Base-by-base conservation (phyloP, 2,888 invertebrate species). In the Eristalis arbustorum region DNA sequence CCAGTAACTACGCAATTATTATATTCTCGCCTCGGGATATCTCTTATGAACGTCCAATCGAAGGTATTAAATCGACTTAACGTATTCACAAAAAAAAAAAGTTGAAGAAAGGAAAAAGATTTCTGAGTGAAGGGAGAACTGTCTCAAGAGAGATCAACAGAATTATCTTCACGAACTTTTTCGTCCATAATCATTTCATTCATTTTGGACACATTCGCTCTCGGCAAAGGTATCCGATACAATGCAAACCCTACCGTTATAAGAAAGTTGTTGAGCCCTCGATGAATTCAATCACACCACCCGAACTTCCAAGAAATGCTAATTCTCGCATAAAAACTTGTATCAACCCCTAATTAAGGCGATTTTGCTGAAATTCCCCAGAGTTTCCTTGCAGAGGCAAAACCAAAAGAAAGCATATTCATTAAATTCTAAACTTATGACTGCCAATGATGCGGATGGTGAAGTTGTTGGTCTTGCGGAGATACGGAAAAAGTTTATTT, bases 381-480 rank as follows among this genome's bases (percentile, higher is more conserved):
- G 18, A 25, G 13, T 13, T 57, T n/a, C n/a, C 23, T n/a, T 5
- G 18, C 49, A 49, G 49, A 49, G 14, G 25, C 62, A 49, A 67
- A 56, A 79, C 25, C 14, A n/a, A 62, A 37, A 37, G 11, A 49
- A 72, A 42, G 13, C 59, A 56, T 64, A 42, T 63, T 72, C 18
- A 73, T 77, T 77, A 62, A 68, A 83, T 73, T 78, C 49, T 18
- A 49, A 83, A 34, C 34, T 73, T 68, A 69, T 72, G 67, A 67
- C 59, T 3, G 31, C 62, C 23, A n/a, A 49, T 49, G 49, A 49
- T 18, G 49, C 49, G 18, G 49, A 49, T 6, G 18, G 18, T n/a
- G 6, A 18, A 8, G n/a, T 18, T 18, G 18, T 8, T 49, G 49
- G 18, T 49, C 18, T 8, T 49, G 49, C 49, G 49, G 34, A 28